Percentiles rank a stretch among this genome's conserved stretches.
Conservation (phyloP, 1,140 invertebrate genomes). For the Micrasema minimum region DNA sequence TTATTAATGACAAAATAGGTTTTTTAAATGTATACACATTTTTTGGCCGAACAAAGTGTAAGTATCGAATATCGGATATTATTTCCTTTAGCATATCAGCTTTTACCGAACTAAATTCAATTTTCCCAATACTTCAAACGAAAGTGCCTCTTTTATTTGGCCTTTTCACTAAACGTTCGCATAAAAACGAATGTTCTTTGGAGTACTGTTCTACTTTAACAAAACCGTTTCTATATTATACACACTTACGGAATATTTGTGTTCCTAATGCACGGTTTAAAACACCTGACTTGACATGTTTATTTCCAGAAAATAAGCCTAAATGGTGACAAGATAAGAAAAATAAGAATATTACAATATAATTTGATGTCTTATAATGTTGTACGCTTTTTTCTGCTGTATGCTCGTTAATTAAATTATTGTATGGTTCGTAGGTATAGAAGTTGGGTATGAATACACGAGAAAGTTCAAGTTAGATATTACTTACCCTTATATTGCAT, state of each 20-base stretch:
- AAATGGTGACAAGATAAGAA: no score
- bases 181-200: constrained; percentile 30
- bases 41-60: no score
- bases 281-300: constrained; percentile 1
- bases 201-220: constrained; percentile 13
- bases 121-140: constrained; percentile 18
- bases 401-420: no score
- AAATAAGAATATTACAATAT: no score
- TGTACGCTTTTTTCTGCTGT: no score
- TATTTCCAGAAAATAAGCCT: not conserved
- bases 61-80: no score
- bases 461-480: constrained; percentile 5
- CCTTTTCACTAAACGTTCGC: constrained; percentile 25
- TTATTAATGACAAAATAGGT: no score
- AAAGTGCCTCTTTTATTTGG: constrained; percentile 18
- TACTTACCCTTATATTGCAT: no score
- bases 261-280: not conserved
- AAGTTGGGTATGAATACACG: not conserved
- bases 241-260: not conserved
- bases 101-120: not conserved
- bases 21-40: no score
- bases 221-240: constrained; percentile 1
- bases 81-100: no score
- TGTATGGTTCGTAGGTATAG: not conserved
- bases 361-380: no score